phyloP scores from a whole-genome alignment of 2,888 invertebrate genomes.

The Caenorhabditis sinica region DNA sequence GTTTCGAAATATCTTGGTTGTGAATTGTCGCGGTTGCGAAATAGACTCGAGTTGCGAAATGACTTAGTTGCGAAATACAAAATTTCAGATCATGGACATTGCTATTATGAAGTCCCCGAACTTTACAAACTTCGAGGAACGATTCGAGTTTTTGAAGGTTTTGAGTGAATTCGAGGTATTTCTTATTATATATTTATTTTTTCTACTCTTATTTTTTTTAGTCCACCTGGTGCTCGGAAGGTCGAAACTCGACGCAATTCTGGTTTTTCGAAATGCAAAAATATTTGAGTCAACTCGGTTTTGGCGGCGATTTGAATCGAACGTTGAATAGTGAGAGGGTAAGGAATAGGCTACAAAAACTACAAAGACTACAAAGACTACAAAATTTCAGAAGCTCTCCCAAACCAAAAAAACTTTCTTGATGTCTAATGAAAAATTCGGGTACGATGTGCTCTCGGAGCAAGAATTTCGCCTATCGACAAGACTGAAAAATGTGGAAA shows the following conservation, averaged over 20 bases:
- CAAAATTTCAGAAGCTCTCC: constrained; percentile 69
- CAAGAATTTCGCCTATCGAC: constrained; percentile 76
- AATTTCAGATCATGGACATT: constrained; percentile 72
- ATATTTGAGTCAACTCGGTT: constrained; percentile 75
- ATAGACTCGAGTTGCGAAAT: too few relatives aligned
- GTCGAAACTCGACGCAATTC: constrained; percentile 75
- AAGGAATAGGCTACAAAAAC: not conserved
- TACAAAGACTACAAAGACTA: constrained; percentile 8
- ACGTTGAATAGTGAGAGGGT: constrained; percentile 72
- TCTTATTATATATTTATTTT: not conserved
- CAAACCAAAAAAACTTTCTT: constrained; percentile 73
- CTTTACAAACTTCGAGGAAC: constrained; percentile 61
- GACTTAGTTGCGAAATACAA: too few relatives aligned
- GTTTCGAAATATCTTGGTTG: too few relatives aligned
- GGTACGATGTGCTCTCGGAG: constrained; percentile 73
- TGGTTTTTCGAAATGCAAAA: constrained; percentile 77
- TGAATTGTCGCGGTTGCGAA: too few relatives aligned
- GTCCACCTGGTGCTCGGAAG: constrained; percentile 69
- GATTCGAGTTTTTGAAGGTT: constrained; percentile 68
- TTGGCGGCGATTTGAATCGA: constrained; percentile 68
- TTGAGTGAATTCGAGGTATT: constrained; percentile 73
- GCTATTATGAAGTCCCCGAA: constrained; percentile 78
- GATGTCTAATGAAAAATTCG: constrained; percentile 74
- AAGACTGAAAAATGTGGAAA: constrained; percentile 66
- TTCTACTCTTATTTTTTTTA: constrained; percentile 21